Base-by-base conservation (phyloP, 1,140 invertebrate genomes). In the Lutraria rhynchaena region DNA sequence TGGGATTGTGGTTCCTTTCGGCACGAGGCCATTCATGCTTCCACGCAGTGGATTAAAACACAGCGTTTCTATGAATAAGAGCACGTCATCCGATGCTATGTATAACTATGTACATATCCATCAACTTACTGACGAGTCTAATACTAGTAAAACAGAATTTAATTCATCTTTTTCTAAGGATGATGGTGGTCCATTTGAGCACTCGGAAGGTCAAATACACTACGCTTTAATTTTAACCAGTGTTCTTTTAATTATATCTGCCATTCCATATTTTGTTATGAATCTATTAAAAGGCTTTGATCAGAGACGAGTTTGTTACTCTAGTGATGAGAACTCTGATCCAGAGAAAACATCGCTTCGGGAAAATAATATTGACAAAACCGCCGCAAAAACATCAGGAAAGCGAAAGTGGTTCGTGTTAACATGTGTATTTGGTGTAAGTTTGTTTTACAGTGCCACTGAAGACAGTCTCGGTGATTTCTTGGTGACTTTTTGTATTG, bases 401-500 rank as follows among this genome's bases (percentile, higher is more conserved):
- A 53, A 22, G 29, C 15, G 58, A 19, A 87, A 83, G 74, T 27
- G 67, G 9, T 35, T 82, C 19, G 69, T 82, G 1, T 29, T 89
- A 0, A 35, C 58, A 9, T 77, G 53, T 46, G 53, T 88, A 41
- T 55, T 74, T 5, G 35, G 76, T 1, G 77, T 89, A 2, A 82
- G 83, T 29, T 74, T 82, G 24, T 37, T 71, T 3, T 86, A 88
- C 65, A 75, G 63, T 35, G 84, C 85, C 15, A 75, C 80, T n/a
- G 86, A 87, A 44, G 83, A 87, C 58, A 87, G 85, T n/a, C 85
- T 87, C 44, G 76, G 81, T 3, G 80, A 75, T 17, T 87, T 84
- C 29, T 53, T 89, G 3, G 61, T 81, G 0, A 76, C 85, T 4
- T 88, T 87, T 69, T 82, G 78, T 51, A 70, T 87, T 11, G 61